These are phyloP conservation scores for Ptychochromis oligacanthus DNA, from an alignment of 2,113 vertebrate genomes.

Conservation along the genomic window DNA sequence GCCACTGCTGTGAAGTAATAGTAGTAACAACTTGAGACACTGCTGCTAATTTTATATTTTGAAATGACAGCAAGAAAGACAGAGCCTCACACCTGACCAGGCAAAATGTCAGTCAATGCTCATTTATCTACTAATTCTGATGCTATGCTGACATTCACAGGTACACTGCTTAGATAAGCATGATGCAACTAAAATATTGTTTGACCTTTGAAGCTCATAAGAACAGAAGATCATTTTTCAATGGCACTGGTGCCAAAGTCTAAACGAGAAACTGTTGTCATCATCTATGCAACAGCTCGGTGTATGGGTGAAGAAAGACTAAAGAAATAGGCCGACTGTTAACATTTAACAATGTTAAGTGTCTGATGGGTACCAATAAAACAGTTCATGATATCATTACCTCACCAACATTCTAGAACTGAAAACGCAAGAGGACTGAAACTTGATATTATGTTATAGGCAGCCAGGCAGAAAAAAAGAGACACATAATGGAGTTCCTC, in stretches of 20 bases:
- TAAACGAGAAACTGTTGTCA: conserved; percentile 37
- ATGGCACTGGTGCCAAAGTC: conserved; percentile 20
- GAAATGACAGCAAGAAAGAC: neutral
- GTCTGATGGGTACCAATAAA: conserved; percentile 36
- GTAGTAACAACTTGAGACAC: neutral
- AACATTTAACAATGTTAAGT: conserved; percentile 22
- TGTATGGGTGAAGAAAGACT: neutral
- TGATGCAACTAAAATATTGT: conserved; percentile 2
- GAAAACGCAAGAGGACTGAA: conserved; percentile 45
- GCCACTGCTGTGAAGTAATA: neutral
- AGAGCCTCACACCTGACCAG: neutral
- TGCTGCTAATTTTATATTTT: neutral
- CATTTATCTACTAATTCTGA: conserved; percentile 12
- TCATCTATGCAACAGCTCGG: neutral
- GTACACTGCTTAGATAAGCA: conserved; percentile 28
- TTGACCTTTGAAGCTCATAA: conserved; percentile 58
- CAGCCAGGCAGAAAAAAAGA: conserved; percentile 53
- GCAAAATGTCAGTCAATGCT: conserved; percentile 11
- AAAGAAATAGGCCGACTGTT: neutral
- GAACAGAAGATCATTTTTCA: neutral
- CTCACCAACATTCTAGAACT: conserved; percentile 33
- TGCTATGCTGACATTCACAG: neutral
- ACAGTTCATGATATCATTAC: conserved; percentile 27
- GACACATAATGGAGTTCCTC: conserved; percentile 46
- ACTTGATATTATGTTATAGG: conserved; percentile 54